Conservation (phyloP, 2,113 vertebrate species). For the Labeo catla region DNA sequence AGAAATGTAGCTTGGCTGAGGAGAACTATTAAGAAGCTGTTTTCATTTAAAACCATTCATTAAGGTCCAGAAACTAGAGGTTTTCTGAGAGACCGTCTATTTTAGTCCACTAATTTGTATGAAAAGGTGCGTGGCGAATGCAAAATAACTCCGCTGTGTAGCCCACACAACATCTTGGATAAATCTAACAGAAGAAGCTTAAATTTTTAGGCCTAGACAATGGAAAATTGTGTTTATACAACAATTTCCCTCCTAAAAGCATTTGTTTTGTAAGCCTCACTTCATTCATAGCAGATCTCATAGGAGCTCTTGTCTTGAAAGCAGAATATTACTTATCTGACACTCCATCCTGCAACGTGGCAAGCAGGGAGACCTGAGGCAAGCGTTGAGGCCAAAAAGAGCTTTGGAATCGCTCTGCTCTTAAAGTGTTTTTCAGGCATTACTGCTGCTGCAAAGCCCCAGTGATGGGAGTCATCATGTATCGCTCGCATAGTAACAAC, state of each 20-base stretch:
- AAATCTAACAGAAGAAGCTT: background rate
- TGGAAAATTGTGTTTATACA: background rate
- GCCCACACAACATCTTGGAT: constrained; percentile 7
- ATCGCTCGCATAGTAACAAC: constrained; percentile 60
- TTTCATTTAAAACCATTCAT: constrained; percentile 34
- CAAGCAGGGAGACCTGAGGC: constrained; percentile 20
- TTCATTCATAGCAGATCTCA: constrained; percentile 11
- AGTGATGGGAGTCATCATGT: constrained; percentile 66
- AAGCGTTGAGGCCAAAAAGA: constrained; percentile 47
- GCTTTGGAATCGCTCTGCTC: constrained; percentile 64
- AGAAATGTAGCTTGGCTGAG: constrained; percentile 63
- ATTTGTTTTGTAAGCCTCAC: constrained; percentile 25
- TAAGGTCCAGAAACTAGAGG: constrained; percentile 19
- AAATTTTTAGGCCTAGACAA: background rate
- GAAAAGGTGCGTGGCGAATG: background rate
- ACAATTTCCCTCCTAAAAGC: constrained; percentile 4
- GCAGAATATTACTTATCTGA: constrained; percentile 36
- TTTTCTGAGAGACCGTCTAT: background rate
- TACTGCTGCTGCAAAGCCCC: constrained; percentile 66
- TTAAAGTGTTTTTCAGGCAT: constrained; percentile 67
- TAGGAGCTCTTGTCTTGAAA: constrained; percentile 26
- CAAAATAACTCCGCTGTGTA: background rate
- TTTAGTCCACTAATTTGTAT: background rate
- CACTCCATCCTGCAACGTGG: background rate
- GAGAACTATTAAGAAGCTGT: constrained; percentile 39